Evolutionary conservation across 2,888 invertebrate species (phyloP).

Genomic region (Eurytoma adleriae): DNA sequence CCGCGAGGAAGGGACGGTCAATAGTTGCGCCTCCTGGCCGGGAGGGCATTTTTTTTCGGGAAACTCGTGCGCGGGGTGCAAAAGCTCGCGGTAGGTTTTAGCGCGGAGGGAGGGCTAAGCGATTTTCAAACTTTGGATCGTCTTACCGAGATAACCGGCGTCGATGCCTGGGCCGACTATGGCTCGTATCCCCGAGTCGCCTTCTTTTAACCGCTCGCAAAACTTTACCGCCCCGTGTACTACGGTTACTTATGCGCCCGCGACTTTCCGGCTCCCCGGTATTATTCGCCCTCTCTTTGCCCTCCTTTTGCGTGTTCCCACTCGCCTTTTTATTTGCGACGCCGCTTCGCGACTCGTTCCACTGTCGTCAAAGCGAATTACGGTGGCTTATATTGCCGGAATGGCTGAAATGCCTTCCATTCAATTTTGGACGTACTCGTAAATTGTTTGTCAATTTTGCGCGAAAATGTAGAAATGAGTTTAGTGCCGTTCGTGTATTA

Average conservation of each 20-base stretch:
- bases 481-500: not conserved
- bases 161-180: not conserved
- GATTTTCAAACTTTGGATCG: conserved; percentile 62
- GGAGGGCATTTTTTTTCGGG: not conserved
- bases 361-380: conserved; percentile 19
- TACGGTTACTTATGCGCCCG: not conserved
- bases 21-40: conserved; percentile 16
- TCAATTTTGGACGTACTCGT: not conserved
- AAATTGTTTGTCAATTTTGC: not conserved
- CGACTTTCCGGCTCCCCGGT: not conserved
- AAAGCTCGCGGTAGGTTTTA: conserved; percentile 27
- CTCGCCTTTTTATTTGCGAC: not conserved
- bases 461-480: not conserved
- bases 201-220: not conserved
- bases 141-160: conserved; percentile 51
- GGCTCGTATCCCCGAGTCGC: not conserved
- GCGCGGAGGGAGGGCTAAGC: conserved; percentile 55
- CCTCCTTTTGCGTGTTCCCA: conserved; percentile 29
- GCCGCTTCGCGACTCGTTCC: not conserved
- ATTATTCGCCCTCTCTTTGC: not conserved
- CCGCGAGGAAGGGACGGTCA: conserved; percentile 12
- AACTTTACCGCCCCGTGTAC: conserved; percentile 13
- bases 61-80: conserved; percentile 48
- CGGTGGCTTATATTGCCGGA: not conserved
- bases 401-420: not conserved